Percentiles rank a stretch among this genome's conserved stretches.
Conservation (phyloP, 1,140 invertebrate species). For the Yoshiicerus persimilis region DNA sequence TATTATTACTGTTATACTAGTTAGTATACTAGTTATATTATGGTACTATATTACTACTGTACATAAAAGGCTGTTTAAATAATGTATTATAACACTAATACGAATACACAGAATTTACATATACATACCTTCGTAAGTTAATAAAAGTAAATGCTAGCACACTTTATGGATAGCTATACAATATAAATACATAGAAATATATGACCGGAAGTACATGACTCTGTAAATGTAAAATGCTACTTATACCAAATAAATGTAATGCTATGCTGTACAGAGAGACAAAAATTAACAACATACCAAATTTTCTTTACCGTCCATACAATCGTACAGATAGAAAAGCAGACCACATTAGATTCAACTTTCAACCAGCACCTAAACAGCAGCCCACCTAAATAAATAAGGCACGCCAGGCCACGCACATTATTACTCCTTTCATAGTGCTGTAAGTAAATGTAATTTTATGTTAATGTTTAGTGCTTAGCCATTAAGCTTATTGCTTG, state of each 20-base stretch:
- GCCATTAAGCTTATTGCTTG: background rate
- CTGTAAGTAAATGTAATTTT: background rate
- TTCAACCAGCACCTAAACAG: too few relatives aligned
- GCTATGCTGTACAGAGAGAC: background rate
- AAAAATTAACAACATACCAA: background rate
- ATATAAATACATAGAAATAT: background rate
- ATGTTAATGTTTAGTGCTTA: background rate
- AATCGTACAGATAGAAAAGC: too few relatives aligned
- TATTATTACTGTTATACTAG: background rate
- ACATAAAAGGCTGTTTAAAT: background rate
- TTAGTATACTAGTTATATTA: too few relatives aligned
- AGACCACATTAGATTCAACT: too few relatives aligned
- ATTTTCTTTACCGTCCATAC: background rate
- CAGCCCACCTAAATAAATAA: background rate
- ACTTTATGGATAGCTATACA: background rate
- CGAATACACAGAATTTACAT: background rate
- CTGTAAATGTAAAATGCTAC: slow-evolving; percentile 17
- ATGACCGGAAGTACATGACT: slow-evolving; percentile 9
- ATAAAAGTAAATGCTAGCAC: background rate
- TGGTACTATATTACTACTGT: too few relatives aligned
- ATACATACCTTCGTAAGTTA: background rate
- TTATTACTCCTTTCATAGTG: background rate
- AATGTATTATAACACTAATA: background rate
- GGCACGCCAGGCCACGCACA: background rate
- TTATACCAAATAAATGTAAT: slow-evolving; percentile 4